A percentile compares a stretch with the other conserved stretches of the same genome.
Conservation (phyloP, 2,797 vertebrate genomes). For the Morelia viridis region DNA sequence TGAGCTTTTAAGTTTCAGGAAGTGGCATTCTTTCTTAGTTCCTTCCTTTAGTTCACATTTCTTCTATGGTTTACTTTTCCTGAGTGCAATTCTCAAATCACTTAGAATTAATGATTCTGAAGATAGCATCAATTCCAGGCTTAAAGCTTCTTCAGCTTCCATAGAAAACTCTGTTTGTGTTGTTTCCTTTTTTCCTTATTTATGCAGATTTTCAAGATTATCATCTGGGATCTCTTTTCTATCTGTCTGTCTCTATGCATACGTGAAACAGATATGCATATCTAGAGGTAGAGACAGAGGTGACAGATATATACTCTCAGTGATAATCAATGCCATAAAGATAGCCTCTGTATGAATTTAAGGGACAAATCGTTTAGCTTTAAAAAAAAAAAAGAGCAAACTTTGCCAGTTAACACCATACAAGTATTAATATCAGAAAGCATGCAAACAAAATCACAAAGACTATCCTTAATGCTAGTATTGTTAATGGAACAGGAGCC, state of each 20-base stretch:
- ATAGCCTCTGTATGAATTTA: not conserved
- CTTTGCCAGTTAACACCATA: not conserved
- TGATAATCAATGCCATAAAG: not conserved
- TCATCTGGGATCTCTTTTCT: conserved; percentile 5
- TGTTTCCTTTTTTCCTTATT: not conserved
- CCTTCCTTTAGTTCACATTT: not conserved
- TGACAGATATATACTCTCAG: not conserved
- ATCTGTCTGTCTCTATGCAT: not conserved
- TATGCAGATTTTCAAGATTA: not conserved
- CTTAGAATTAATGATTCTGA: not conserved
- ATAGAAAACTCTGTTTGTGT: not conserved
- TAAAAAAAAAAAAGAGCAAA: not conserved
- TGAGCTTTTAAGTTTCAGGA: not conserved
- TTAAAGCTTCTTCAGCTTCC: not conserved
- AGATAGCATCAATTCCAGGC: not conserved
- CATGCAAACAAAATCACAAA: not conserved
- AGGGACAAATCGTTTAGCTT: not conserved
- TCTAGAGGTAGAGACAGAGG: not conserved
- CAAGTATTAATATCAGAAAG: not conserved
- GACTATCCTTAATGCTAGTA: too few relatives aligned
- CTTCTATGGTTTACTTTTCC: not conserved
- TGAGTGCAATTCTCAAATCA: not conserved
- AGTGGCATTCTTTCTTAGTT: not conserved
- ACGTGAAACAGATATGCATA: not conserved
- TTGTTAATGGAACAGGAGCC: not conserved